A percentile compares a stretch with the other conserved stretches of the same genome.
These are phyloP conservation scores for Porites lutea DNA, from an alignment of 64 coral and sea anemone genomes.

Conservation along the genomic window DNA sequence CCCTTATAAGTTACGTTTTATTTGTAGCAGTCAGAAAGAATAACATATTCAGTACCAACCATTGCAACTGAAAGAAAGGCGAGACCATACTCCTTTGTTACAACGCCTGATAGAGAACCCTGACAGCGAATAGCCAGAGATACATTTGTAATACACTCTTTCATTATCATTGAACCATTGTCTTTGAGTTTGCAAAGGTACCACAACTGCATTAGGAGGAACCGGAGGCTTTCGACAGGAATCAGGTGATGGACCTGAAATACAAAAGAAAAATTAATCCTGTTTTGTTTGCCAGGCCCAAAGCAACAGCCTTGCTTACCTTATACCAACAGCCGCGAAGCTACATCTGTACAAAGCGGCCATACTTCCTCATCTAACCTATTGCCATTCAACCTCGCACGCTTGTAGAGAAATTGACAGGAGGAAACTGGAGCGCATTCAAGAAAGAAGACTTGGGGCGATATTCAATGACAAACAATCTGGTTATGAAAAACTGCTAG, in stretches of 20 bases:
- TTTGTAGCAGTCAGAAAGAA: too few relatives aligned
- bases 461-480: too few relatives aligned
- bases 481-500: too few relatives aligned
- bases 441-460: too few relatives aligned
- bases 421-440: too few relatives aligned
- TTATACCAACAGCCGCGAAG: too few relatives aligned
- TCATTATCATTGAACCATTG: not conserved
- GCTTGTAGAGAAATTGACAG: too few relatives aligned
- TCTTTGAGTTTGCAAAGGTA: not conserved
- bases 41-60: not conserved
- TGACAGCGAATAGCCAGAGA: not conserved
- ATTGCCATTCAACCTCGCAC: too few relatives aligned
- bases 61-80: not conserved
- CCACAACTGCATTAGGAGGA: constrained; percentile 3
- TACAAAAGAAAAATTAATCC: not conserved
- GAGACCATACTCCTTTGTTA: not conserved
- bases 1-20: too few relatives aligned
- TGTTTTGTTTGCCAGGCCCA: not conserved
- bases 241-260: not conserved
- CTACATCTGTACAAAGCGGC: too few relatives aligned
- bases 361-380: too few relatives aligned
- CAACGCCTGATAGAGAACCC: not conserved
- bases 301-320: too few relatives aligned
- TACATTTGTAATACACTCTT: constrained; percentile 1
- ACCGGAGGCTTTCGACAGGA: constrained; percentile 24